Evolutionary conservation across 2,797 vertebrate species (phyloP), one percentile per base, ranked within the genome.

Genomic region (Stomatorhinus walkeri): DNA sequence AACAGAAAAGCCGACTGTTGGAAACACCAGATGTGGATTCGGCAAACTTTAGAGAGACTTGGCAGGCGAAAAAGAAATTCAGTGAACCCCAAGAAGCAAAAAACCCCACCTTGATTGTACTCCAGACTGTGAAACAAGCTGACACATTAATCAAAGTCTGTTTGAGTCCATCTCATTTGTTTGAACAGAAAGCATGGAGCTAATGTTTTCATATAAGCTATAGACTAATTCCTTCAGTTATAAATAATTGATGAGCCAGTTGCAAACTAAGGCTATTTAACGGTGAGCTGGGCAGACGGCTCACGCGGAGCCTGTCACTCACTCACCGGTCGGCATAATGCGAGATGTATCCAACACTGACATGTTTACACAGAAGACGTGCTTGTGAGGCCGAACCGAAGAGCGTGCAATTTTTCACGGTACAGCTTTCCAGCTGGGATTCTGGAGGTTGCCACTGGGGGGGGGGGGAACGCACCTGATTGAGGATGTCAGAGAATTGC

Each of bases 401-500:
- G 91, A 93, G 91, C 88, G 91, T 90, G 59, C 46, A 91, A 92
- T 83, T 88, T 91, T 83, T 81, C 84, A 64, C 12, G 6, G 46
- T 16, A 22, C 36, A 54, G 16, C n/a, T 46, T 48, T 51, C 28
- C 28, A 36, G 32, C 48, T 56, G 61, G 10, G 61, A 24, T 76
- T 49, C 48, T 52, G 3, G 36, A 8, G 46, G 6, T 56, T 56
- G 24, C 7, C 24, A n/a, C 28, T 12, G 36, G 36, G 36, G 36
- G 36, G 36, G 36, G 36, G 3, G 22, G 54, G 54, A n/a, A 92
- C 91, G 56, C 93, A 99, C 98, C 95, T 97, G 96, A 91, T 97
- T 94, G 68, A 99, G 95, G 92, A 99, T 94, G 93, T 97, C 96
- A 91, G 97, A 97, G 93, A 99, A 99, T 90, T 97, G 96, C 93